Conservation (phyloP, 1,140 invertebrate genomes). For the Atopsyche davidsoni region DNA sequence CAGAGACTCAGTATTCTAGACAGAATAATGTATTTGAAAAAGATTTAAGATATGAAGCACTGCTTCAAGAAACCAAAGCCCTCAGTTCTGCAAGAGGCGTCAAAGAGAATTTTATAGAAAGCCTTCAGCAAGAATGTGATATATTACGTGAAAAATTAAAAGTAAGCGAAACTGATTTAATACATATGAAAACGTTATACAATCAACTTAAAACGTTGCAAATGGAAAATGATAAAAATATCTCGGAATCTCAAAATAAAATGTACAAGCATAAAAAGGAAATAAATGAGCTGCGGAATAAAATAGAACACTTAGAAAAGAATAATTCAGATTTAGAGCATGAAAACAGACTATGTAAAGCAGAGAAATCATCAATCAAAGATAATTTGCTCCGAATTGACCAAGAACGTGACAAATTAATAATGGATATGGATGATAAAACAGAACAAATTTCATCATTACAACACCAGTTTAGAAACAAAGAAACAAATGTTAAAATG, state of each 20-base stretch:
- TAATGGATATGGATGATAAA: constrained; percentile 55
- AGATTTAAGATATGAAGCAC: background rate
- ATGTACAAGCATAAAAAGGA: constrained; percentile 50
- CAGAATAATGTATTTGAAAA: no score
- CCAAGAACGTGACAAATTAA: constrained; percentile 55
- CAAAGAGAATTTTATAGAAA: no score
- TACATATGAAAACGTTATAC: constrained; percentile 43
- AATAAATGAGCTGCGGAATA: constrained; percentile 47
- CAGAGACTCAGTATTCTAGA: constrained; percentile 9
- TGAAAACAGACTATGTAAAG: constrained; percentile 49
- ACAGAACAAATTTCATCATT: constrained; percentile 49
- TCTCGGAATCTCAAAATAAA: constrained; percentile 52
- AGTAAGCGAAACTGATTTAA: constrained; percentile 41
- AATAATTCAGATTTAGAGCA: constrained; percentile 50
- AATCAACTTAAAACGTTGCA: constrained; percentile 53
- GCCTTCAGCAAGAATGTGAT: constrained; percentile 41
- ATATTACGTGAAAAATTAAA: constrained; percentile 43
- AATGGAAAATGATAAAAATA: constrained; percentile 56
- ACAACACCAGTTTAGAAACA: constrained; percentile 51
- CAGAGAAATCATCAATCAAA: constrained; percentile 51
- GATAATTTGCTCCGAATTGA: constrained; percentile 50
- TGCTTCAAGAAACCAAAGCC: background rate
- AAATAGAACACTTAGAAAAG: constrained; percentile 48
- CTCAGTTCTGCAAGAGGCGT: no score
- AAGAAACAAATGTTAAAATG: constrained; percentile 42